Evolutionary conservation across 2,113 vertebrate genomes (phyloP), one percentile per base, ranked within the genome.

Genomic region (Arvicanthis niloticus): DNA sequence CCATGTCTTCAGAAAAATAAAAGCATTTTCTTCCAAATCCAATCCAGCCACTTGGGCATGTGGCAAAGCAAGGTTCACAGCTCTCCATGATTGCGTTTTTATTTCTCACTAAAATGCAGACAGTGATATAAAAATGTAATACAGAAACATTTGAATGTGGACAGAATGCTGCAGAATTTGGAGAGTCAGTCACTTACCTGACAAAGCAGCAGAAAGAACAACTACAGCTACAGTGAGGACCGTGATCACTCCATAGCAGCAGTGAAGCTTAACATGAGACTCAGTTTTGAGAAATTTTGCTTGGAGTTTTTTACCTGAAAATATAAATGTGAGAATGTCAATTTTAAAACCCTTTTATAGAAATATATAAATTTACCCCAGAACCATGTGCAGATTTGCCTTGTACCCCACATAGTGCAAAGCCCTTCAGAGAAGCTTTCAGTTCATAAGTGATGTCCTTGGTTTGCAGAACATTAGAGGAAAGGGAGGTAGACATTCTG

Each of bases 221-320:
- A 34, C 0, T 1, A 73, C 45, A 78, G 0, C 5, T 40, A 0
- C 0, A 67, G 0, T 0, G 0, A 95, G 19, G 19, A 82, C 0
- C 0, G 0, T 0, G 31, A 42, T 10, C 26, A 53, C 7, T 13
- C n/a, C 0, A 34, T 29, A 1, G n/a, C 6, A 56, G 2, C 0
- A 65, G 17, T 3, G 3, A 60, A 78, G 0, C 10, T 0, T 31
- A n/a, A 0, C 0, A 22, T 0, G 7, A 2, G 12, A 88, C n/a
- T 1, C 0, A 1, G 9, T 45, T 0, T 0, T 40, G 26, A 1
- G 2, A 31, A 1, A 16, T 67, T 75, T 80, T 60, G 9, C 65
- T 58, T 40, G 60, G 3, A 13, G 17, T 7, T 9, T 34, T 84
- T 42, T 80, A 34, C 12, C 91, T 97, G 73, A 80, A 77, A 65